Evolutionary conservation across 2,113 vertebrate genomes (phyloP).

Genomic region (Tachycineta bicolor): DNA sequence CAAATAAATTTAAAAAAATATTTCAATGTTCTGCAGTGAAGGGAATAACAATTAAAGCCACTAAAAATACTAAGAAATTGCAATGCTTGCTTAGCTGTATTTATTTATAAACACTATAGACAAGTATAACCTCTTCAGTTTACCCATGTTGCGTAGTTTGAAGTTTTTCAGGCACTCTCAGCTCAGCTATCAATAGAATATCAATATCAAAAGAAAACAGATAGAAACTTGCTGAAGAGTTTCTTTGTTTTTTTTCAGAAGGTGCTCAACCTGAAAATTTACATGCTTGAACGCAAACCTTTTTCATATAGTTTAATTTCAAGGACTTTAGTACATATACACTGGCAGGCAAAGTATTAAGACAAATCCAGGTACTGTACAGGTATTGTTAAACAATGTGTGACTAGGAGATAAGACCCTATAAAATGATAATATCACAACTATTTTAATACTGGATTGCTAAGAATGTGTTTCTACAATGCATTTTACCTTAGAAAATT

Average conservation of each 20-base stretch:
- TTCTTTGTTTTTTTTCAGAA: not conserved
- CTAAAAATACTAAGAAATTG: not conserved
- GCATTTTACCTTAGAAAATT: not conserved
- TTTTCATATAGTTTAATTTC: not conserved
- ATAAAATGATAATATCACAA: not conserved
- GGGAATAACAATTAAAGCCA: not conserved
- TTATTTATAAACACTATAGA: not conserved
- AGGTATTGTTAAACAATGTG: not conserved
- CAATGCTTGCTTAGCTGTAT: not conserved
- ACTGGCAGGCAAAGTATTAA: not conserved
- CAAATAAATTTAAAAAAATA: not conserved
- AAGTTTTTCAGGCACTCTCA: not conserved
- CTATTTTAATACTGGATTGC: not conserved
- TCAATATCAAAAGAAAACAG: not conserved
- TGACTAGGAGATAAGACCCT: not conserved
- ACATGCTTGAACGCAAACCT: not conserved
- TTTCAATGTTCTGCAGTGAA: not conserved
- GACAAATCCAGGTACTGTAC: not conserved
- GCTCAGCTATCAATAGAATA: not conserved
- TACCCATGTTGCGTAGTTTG: accelerated
- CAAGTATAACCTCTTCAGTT: not conserved
- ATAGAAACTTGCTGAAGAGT: not conserved
- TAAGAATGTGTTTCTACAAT: not conserved
- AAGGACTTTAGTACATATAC: not conserved
- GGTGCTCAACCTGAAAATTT: not conserved